These are phyloP conservation scores for Netelia inedita DNA, from an alignment of 2,888 invertebrate genomes.

Conservation along the genomic window DNA sequence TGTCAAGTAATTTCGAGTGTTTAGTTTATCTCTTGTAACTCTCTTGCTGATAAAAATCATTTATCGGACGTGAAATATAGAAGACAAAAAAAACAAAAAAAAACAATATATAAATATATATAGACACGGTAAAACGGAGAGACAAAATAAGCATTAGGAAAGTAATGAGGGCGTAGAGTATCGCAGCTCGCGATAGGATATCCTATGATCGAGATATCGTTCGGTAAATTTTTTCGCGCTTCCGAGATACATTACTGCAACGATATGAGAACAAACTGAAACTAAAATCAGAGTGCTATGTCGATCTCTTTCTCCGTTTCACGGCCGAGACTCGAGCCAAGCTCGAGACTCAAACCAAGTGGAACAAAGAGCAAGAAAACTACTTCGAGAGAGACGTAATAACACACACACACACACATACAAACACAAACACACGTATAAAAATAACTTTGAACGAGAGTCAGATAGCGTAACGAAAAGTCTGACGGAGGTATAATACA, in stretches of 20 bases:
- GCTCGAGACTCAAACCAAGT: constrained; percentile 39
- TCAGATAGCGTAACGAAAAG: constrained; percentile 41
- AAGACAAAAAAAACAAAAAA: too few species aligned
- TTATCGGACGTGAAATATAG: too few species aligned
- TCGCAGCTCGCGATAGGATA: too few species aligned
- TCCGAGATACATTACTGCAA: neutral
- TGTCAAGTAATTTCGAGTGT: too few species aligned
- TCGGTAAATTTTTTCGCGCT: constrained; percentile 37
- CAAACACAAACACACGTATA: neutral
- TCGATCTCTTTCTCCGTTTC: neutral
- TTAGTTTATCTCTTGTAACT: too few species aligned
- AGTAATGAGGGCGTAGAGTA: too few species aligned
- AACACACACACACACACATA: neutral
- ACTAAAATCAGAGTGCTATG: neutral
- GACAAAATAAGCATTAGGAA: too few species aligned
- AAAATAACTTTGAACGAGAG: constrained; percentile 13
- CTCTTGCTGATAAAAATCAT: too few species aligned
- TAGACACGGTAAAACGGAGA: too few species aligned
- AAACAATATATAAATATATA: too few species aligned
- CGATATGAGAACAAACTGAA: constrained; percentile 1
- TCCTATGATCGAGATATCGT: neutral
- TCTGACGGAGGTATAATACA: constrained; percentile 8
- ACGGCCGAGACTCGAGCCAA: constrained; percentile 9
- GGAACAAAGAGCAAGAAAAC: constrained; percentile 56
- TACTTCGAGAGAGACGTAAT: constrained; percentile 1